Conservation (phyloP, 2,797 vertebrate genomes). For the Rhynchotus rufescens region DNA sequence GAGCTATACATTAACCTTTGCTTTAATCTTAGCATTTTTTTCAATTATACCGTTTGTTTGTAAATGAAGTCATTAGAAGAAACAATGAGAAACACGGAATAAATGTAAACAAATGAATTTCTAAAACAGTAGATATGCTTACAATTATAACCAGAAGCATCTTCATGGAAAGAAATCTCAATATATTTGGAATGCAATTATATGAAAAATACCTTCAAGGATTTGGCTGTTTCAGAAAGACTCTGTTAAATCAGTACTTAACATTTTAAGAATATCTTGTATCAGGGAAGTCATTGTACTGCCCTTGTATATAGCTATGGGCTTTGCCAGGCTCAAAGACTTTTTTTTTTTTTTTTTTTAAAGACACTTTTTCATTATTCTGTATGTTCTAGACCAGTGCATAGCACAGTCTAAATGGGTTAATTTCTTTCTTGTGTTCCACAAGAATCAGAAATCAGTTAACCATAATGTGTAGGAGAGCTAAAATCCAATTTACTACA, state of each 20-base stretch:
- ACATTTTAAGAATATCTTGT: constrained; percentile 36
- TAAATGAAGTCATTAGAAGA: not conserved
- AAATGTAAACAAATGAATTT: constrained; percentile 6
- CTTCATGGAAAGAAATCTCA: constrained; percentile 40
- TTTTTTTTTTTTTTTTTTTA: not conserved
- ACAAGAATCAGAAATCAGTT: constrained; percentile 50
- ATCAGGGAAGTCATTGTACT: not conserved
- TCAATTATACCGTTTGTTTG: not conserved
- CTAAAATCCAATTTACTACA: constrained; percentile 42
- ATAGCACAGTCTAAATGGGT: constrained; percentile 27
- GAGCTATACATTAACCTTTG: not conserved
- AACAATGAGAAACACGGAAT: not conserved
- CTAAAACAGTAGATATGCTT: constrained; percentile 45
- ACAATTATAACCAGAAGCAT: constrained; percentile 44
- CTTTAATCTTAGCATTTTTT: not conserved
- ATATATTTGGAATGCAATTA: not conserved
- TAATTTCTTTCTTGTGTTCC: constrained; percentile 55
- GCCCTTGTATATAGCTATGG: not conserved
- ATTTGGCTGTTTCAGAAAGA: not conserved
- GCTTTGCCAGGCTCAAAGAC: not conserved
- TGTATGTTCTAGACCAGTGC: constrained; percentile 1
- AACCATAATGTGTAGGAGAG: constrained; percentile 3
- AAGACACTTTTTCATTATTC: not conserved
- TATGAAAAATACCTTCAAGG: constrained; percentile 35
- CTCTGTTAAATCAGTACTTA: constrained; percentile 51